Evolutionary conservation across 2,113 vertebrate genomes (phyloP).

Genomic region (Takifugu flavidus): DNA sequence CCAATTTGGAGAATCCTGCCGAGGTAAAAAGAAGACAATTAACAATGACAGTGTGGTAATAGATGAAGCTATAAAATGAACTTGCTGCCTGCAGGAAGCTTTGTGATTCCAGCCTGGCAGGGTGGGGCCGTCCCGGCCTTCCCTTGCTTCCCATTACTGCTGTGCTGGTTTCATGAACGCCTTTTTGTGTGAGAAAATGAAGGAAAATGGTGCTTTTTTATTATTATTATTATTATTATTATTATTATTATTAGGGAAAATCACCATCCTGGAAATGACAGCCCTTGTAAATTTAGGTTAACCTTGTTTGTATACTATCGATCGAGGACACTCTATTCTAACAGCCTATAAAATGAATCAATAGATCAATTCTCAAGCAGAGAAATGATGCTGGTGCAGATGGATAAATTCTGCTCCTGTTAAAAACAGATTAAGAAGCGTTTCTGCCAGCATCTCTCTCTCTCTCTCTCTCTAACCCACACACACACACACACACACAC

Average conservation of each 20-base stretch:
- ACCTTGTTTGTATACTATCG: conserved; percentile 51
- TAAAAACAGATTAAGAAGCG: neutral
- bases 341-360: conserved; percentile 44
- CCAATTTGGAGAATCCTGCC: conserved; percentile 99
- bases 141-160: conserved; percentile 63
- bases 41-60: conserved; percentile 99
- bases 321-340: conserved; percentile 42
- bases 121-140: conserved; percentile 84
- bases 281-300: conserved; percentile 48
- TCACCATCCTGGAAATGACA: conserved; percentile 44
- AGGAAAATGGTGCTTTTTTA: neutral
- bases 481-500: too few species aligned
- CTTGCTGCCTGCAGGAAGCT: conserved; percentile 95
- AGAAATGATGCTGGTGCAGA: conserved; percentile 17
- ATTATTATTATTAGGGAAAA: neutral
- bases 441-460: neutral
- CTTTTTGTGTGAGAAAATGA: neutral
- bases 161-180: conserved; percentile 16
- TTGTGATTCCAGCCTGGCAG: conserved; percentile 97
- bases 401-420: neutral
- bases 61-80: conserved; percentile 99
- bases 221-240: conserved; percentile 7
- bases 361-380: conserved; percentile 42
- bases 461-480: neutral
- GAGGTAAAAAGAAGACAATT: conserved; percentile 99